These are phyloP conservation scores for Rhogogaster chlorosoma DNA, from an alignment of 2,888 invertebrate species.

Conservation along the genomic window DNA sequence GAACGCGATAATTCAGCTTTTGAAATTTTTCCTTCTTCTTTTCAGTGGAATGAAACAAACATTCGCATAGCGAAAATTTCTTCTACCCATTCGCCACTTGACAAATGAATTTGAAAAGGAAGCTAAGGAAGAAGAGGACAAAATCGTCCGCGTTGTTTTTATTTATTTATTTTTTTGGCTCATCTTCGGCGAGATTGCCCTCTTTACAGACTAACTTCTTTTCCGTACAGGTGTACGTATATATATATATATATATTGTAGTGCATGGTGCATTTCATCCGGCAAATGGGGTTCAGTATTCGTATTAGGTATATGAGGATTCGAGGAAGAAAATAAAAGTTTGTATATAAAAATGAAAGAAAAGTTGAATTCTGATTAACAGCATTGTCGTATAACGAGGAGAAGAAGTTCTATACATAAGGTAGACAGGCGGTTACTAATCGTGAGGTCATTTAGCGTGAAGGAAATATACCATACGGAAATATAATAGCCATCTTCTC, in stretches of 20 bases:
- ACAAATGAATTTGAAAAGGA: not conserved
- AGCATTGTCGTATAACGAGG: not conserved
- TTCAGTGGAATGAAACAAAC: not conserved
- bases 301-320: conserved; percentile 35
- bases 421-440: conserved; percentile 5
- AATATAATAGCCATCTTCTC: conserved; percentile 5
- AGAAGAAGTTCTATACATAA: conserved; percentile 9
- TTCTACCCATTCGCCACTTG: not conserved
- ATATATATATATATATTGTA: not conserved
- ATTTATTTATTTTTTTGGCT: not conserved
- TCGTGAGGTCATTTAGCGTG: conserved; percentile 26
- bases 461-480: conserved; percentile 29
- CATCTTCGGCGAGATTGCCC: not conserved
- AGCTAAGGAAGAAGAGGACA: not conserved
- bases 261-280: too few species aligned
- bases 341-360: not conserved
- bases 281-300: conserved; percentile 51
- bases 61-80: not conserved
- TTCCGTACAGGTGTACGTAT: not conserved
- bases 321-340: conserved; percentile 13
- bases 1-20: too few species aligned
- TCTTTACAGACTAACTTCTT: too few species aligned
- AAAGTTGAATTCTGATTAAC: conserved; percentile 27
- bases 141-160: not conserved
- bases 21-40: too few species aligned